Conservation (phyloP, 2,113 vertebrate genomes). For the Sebastes schlegelii region DNA sequence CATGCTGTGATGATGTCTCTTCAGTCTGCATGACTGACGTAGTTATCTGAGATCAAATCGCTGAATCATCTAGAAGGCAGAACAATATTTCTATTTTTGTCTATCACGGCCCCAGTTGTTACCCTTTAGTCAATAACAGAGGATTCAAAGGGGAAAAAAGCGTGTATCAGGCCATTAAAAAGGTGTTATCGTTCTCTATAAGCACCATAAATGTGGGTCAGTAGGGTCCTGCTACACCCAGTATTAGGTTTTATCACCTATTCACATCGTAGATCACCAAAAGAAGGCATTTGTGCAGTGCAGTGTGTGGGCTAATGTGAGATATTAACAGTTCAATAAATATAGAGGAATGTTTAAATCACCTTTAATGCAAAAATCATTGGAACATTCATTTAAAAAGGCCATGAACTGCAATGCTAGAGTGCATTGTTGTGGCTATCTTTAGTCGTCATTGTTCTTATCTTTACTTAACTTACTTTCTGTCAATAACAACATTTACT, state of each 20-base stretch:
- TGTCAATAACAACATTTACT: too few species aligned
- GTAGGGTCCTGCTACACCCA: too few species aligned
- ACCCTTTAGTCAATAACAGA: neutral
- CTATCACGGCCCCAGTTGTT: neutral
- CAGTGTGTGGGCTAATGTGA: neutral
- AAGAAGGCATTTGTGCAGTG: too few species aligned
- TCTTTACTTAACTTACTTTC: too few species aligned
- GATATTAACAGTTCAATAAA: neutral
- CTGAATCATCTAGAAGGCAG: neutral
- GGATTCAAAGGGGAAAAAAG: neutral
- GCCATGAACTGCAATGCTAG: neutral
- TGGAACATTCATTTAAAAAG: neutral
- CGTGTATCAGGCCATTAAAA: too few species aligned
- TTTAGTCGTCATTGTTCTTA: too few species aligned
- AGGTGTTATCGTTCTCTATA: too few species aligned
- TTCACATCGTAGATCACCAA: too few species aligned
- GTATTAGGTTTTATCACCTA: too few species aligned
- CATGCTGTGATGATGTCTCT: neutral
- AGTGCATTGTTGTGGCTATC: neutral
- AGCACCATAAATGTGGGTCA: too few species aligned
- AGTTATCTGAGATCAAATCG: slow-evolving; percentile 19
- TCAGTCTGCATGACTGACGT: neutral
- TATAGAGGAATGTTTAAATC: neutral
- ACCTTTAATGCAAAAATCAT: neutral
- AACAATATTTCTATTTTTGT: neutral